Conservation (phyloP, 2,797 vertebrate genomes). For the Coregonus sp. region DNA sequence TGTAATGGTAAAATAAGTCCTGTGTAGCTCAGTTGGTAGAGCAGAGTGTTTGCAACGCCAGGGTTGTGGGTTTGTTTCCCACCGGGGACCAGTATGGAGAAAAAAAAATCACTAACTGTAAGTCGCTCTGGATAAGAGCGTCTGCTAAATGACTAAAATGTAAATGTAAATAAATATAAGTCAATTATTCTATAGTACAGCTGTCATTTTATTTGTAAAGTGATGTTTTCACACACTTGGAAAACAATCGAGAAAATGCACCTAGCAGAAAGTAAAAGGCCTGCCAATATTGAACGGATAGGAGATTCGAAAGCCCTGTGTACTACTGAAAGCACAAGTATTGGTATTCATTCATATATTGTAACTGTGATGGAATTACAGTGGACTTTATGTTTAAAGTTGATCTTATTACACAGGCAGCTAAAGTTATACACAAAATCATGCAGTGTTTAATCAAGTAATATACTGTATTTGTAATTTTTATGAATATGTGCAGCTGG, state of each 20-base stretch:
- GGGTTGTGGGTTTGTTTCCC: too few relatives aligned
- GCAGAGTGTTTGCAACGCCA: too few relatives aligned
- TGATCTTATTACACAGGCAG: not conserved
- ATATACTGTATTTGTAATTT: not conserved
- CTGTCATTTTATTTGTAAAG: not conserved
- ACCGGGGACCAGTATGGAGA: too few relatives aligned
- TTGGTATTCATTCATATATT: not conserved
- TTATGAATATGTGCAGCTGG: slow-evolving; percentile 1
- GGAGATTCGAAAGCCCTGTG: not conserved
- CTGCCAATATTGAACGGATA: not conserved
- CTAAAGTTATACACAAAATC: not conserved
- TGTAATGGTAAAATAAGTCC: not conserved
- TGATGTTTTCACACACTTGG: not conserved
- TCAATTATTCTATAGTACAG: not conserved
- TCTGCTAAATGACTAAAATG: too few relatives aligned
- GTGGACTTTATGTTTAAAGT: not conserved
- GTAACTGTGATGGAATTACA: not conserved
- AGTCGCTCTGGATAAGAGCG: too few relatives aligned
- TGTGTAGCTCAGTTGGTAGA: too few relatives aligned
- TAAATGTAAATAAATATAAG: not conserved
- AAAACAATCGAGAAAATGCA: not conserved
- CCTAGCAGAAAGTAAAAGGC: not conserved
- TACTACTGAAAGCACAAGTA: not conserved
- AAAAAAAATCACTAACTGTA: too few relatives aligned
- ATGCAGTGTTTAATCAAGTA: not conserved